phyloP scores from a whole-genome alignment of 1,140 invertebrate genomes.

The Araneus ventricosus region DNA sequence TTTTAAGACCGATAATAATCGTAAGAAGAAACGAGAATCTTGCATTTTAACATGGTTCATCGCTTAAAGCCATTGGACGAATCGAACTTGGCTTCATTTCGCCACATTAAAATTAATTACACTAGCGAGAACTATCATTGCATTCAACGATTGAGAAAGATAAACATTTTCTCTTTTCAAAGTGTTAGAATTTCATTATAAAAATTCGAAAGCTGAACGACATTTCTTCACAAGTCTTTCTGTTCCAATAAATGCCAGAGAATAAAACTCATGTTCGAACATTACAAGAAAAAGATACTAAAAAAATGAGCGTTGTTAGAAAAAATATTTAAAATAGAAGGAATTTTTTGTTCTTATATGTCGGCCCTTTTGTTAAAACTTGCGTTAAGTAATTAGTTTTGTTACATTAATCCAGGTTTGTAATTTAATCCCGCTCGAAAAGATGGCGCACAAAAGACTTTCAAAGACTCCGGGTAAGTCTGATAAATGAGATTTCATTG shows the following conservation, averaged over 20 bases:
- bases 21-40: not conserved
- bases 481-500: constrained; percentile 55
- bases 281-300: not conserved
- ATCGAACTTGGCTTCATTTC: not conserved
- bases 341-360: not conserved
- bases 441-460: constrained; percentile 27
- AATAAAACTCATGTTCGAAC: constrained; percentile 8
- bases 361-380: constrained; percentile 19
- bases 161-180: not conserved
- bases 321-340: not conserved
- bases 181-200: not conserved
- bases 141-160: not conserved
- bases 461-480: not conserved
- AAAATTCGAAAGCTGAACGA: not conserved
- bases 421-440: constrained; percentile 41
- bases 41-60: not conserved
- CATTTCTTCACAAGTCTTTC: not conserved
- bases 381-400: constrained; percentile 56
- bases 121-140: not conserved
- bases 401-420: constrained; percentile 46
- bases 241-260: not conserved
- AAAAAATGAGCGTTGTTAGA: not conserved
- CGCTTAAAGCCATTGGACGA: not conserved
- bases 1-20: not conserved
- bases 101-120: not conserved